Evolutionary conservation across 2,113 vertebrate genomes (phyloP), one percentile per base, ranked within the genome.

Genomic region (Synodontis membranacea): DNA sequence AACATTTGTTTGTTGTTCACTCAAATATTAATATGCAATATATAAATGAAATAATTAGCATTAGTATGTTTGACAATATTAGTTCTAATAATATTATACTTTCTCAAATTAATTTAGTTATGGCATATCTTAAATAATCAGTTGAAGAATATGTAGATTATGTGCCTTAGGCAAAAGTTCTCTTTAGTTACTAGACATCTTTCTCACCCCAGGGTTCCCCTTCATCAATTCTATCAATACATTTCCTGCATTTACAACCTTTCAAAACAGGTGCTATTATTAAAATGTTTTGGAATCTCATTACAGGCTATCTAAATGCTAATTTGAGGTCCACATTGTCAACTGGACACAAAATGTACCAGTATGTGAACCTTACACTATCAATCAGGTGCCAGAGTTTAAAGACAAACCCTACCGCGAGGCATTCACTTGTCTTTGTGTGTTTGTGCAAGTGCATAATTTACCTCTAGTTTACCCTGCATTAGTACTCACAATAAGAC

Each of bases 361-460:
- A 89, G 89, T 90, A 90, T 86, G 90, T 92, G 92, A 88, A 92
- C 92, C 92, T 91, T 84, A 84, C 90, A 90, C 94, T 91, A 95
- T 95, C 94, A 94, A 94, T 95, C 94, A 94, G 89, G 91, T 89
- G 92, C 87, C 89, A 86, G 50, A 78, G 85, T 86, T 86, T 91
- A 90, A 91, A 92, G 89, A 86, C 89, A 83, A 87, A 86, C 86
- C 88, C 88, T 86, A 86, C 79, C 19, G 91, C 89, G 87, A 92
- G 93, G 92, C 87, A 92, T 95, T 95, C 92, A 94, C 92, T 91
- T 94, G 94, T 94, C 93, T 88, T 88, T 37, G 85, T 44, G 87
- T 95, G 91, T 95, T 95, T 94, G 93, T 93, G 93, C 92, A 93
- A 92, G 88, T 90, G 90, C 86, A 93, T 95, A 95, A 95, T 93